Evolutionary conservation across 2,888 invertebrate genomes (phyloP), one percentile per base, ranked within the genome.

Genomic region (Leucoma salicis): DNA sequence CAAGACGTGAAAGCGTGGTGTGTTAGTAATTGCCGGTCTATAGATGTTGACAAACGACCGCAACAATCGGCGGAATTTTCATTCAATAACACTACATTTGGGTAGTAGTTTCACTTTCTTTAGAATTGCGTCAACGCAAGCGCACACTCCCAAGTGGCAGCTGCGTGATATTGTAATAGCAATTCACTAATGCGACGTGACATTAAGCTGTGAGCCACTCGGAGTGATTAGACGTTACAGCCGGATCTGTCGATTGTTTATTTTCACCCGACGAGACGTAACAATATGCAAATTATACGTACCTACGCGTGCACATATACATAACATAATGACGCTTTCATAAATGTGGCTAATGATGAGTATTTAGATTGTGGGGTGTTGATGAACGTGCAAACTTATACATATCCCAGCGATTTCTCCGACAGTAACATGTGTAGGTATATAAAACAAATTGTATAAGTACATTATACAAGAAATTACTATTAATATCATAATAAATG

Each of bases 81-180:
- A 68, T 66, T 63, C 66, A 69, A 66, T 72, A 74, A 69, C 67
- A 62, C 60, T 62, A 54, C 60, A 63, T 66, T 78, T 80, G 70
- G 70, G 68, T 65, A 64, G 73, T 62, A 71, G 73, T 83, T 82
- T 83, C 82, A 79, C 84, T 84, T 84, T 82, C 81, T 72, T 82
- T 56, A 49, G 21, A 40, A 62, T 77, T 78, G 65, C 77, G 75
- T 77, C 75, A 78, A 53, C 52, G 53, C 74, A 77, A 79, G 77
- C 74, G 72, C 74, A 60, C 74, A 59, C 63, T 63, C 57, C 65
- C 59, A 53, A 62, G 63, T 63, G 60, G 46, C 54, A 56, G 52
- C 57, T 59, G 57, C 54, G 46, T 59, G 55, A 51, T 70, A 71
- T 66, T 70, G 71, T 70, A 62, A 74, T 53, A 43, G 50, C 67